These are phyloP conservation scores for Peromyscus californicus DNA, from an alignment of 2,113 vertebrate species.

Conservation along the genomic window DNA sequence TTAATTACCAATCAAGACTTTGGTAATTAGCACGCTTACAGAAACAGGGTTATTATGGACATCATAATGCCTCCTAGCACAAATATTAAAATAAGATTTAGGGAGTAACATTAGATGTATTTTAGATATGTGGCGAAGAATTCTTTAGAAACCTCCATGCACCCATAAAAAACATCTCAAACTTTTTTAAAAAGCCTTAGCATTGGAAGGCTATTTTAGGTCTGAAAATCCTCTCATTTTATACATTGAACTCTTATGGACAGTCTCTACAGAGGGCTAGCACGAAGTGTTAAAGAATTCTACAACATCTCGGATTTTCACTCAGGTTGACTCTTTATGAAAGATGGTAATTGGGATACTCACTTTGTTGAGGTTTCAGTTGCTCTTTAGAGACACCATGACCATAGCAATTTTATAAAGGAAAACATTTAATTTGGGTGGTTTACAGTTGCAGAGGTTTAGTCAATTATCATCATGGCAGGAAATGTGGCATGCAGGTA, in stretches of 20 bases:
- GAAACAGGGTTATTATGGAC: neutral
- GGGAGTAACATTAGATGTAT: neutral
- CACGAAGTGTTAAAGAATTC: neutral
- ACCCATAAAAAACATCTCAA: neutral
- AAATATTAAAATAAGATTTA: neutral
- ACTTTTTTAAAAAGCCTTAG: neutral
- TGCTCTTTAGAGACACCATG: neutral
- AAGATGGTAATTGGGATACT: neutral
- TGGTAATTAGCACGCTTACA: slow-evolving; percentile 37
- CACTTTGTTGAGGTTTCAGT: neutral
- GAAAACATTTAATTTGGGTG: no score
- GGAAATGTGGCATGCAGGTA: no score
- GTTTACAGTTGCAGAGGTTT: no score
- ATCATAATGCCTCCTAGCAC: neutral
- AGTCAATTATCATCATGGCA: no score
- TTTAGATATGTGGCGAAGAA: neutral
- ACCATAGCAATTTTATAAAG: no score
- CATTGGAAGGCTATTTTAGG: neutral
- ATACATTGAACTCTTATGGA: neutral
- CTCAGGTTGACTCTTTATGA: neutral
- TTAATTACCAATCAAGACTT: slow-evolving; percentile 62
- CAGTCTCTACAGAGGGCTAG: neutral
- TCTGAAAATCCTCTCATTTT: neutral
- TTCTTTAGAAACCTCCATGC: neutral
- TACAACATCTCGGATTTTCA: neutral